A percentile compares a stretch with the other conserved stretches of the same genome.
These are phyloP conservation scores for Dasypogon diadema DNA, from an alignment of 2,888 invertebrate species.

Conservation along the genomic window DNA sequence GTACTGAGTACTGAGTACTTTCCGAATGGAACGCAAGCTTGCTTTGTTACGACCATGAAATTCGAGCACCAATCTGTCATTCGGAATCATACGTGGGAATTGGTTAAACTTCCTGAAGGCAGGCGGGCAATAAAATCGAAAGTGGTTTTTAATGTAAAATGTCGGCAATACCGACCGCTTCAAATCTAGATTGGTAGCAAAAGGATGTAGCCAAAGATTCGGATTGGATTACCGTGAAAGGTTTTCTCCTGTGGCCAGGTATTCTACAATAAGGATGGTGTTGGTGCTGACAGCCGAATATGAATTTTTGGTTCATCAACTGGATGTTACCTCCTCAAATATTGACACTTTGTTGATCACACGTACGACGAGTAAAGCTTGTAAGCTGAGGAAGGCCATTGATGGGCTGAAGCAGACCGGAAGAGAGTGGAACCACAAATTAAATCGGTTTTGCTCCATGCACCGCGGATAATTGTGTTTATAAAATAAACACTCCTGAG, in stretches of 20 bases:
- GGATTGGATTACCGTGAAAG: constrained; percentile 28
- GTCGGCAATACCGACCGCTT: background rate
- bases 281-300: background rate
- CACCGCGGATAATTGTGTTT: constrained; percentile 20
- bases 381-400: background rate
- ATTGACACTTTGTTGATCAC: too few relatives aligned
- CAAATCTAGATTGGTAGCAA: constrained; percentile 22
- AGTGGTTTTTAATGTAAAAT: constrained; percentile 18
- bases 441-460: constrained; percentile 37
- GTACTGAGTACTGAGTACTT: too few relatives aligned
- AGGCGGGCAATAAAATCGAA: constrained; percentile 9
- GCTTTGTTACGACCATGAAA: too few relatives aligned
- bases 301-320: background rate
- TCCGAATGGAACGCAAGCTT: too few relatives aligned
- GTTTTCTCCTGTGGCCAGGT: constrained; percentile 29
- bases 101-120: background rate
- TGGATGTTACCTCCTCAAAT: background rate
- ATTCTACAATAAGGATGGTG: background rate
- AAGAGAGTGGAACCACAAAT: constrained; percentile 32
- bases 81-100: background rate
- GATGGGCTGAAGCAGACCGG: constrained; percentile 33
- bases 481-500: constrained; percentile 21
- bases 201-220: constrained; percentile 50
- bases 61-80: background rate
- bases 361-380: too few relatives aligned